Evolutionary conservation across 2,888 invertebrate genomes (phyloP).

Genomic region (Oligia fasciuncula): DNA sequence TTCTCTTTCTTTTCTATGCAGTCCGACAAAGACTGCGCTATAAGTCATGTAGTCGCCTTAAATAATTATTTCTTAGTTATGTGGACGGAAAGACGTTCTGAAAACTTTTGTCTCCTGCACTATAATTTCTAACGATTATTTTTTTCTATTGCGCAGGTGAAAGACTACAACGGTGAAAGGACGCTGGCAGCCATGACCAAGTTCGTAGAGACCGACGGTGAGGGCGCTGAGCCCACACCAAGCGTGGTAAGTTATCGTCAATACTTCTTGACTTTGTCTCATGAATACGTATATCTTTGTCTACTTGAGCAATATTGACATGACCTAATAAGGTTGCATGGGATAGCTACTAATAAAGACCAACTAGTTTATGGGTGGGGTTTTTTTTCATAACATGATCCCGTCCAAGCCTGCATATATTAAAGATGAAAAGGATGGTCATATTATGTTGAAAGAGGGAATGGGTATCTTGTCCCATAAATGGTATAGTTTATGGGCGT

Average conservation of each 20-base stretch:
- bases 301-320: background rate
- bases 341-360: too few relatives aligned
- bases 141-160: slow-evolving; percentile 83
- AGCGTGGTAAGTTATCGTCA: slow-evolving; percentile 87
- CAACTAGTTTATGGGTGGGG: too few relatives aligned
- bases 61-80: background rate
- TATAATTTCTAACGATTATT: slow-evolving; percentile 10
- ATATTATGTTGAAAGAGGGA: background rate
- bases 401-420: background rate
- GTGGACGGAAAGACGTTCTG: background rate
- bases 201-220: slow-evolving; percentile 98
- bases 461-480: background rate
- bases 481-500: background rate
- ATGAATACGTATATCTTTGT: too few relatives aligned
- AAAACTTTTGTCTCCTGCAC: background rate
- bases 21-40: too few relatives aligned
- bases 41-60: too few relatives aligned
- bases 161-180: slow-evolving; percentile 98
- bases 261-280: background rate
- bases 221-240: slow-evolving; percentile 92
- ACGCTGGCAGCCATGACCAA: slow-evolving; percentile 97
- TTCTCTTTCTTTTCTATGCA: too few relatives aligned
- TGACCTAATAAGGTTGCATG: too few relatives aligned
- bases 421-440: background rate
- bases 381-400: background rate